Conservation (phyloP, 2,888 invertebrate species). For the Athetis lepigone region DNA sequence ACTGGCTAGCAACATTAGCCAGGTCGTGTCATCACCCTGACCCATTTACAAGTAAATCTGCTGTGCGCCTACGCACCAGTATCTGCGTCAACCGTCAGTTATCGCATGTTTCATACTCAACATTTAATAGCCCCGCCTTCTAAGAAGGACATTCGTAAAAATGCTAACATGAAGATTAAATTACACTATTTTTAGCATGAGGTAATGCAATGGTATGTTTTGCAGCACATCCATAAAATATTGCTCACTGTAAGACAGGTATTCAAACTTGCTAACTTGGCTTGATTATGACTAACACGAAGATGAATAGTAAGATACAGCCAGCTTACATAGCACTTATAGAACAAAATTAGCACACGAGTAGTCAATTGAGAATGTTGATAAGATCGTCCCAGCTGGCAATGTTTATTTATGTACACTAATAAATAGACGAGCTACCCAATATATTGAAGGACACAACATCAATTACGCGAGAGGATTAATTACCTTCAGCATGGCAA, state of each 20-base stretch:
- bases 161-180: slow-evolving; percentile 51
- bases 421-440: slow-evolving; percentile 21
- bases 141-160: slow-evolving; percentile 64
- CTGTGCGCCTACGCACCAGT: slow-evolving; percentile 81
- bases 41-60: slow-evolving; percentile 84
- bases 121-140: slow-evolving; percentile 69
- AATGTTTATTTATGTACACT: slow-evolving; percentile 27
- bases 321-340: too few relatives aligned
- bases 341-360: slow-evolving; percentile 29
- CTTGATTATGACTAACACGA: slow-evolving; percentile 14
- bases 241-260: slow-evolving; percentile 18
- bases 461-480: slow-evolving; percentile 49
- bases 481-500: slow-evolving; percentile 44
- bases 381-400: slow-evolving; percentile 20
- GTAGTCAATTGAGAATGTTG: slow-evolving; percentile 21
- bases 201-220: slow-evolving; percentile 31
- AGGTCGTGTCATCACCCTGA: slow-evolving; percentile 79
- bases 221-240: slow-evolving; percentile 20
- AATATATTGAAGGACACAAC: slow-evolving; percentile 44
- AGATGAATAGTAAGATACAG: slow-evolving; percentile 22
- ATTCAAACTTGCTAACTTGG: slow-evolving; percentile 17
- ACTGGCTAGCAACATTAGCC: slow-evolving; percentile 61
- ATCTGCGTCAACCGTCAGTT: slow-evolving; percentile 75
- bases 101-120: slow-evolving; percentile 69
- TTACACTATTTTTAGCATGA: slow-evolving; percentile 39